Conservation (phyloP, 2,113 vertebrate species). For the Anarrhichthys ocellatus region DNA sequence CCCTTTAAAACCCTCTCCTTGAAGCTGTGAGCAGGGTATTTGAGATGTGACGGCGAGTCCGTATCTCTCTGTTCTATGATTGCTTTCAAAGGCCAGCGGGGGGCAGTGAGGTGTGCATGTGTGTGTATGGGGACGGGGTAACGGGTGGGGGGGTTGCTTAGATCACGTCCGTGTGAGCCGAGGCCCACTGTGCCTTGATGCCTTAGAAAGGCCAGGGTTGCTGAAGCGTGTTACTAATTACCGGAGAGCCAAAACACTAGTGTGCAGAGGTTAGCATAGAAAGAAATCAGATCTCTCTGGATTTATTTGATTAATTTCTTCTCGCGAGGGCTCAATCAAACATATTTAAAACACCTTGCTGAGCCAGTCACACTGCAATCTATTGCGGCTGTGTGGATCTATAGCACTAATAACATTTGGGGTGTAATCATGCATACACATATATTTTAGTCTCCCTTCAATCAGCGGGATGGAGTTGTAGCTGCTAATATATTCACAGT, state of each 20-base stretch:
- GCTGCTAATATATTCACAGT: slow-evolving; percentile 95
- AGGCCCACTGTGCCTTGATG: slow-evolving; percentile 61
- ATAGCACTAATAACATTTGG: slow-evolving; percentile 87
- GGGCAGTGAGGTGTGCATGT: slow-evolving; percentile 1
- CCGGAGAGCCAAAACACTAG: slow-evolving; percentile 58
- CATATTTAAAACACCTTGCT: slow-evolving; percentile 78
- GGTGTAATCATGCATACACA: slow-evolving; percentile 90
- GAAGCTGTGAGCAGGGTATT: slow-evolving; percentile 9
- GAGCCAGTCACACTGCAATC: slow-evolving; percentile 77
- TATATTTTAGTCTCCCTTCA: slow-evolving; percentile 83
- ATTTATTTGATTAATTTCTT: slow-evolving; percentile 50
- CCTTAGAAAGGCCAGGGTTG: slow-evolving; percentile 68
- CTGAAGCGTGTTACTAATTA: slow-evolving; percentile 76
- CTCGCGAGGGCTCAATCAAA: slow-evolving; percentile 72
- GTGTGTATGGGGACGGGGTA: neutral
- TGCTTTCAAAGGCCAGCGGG: slow-evolving; percentile 41
- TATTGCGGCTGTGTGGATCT: slow-evolving; percentile 65
- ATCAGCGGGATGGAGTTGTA: slow-evolving; percentile 90
- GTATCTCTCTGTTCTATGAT: slow-evolving; percentile 10
- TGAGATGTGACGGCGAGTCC: neutral
- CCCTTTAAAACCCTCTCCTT: slow-evolving; percentile 21
- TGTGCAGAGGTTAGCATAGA: slow-evolving; percentile 50
- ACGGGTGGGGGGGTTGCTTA: slow-evolving; percentile 11
- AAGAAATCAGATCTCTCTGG: slow-evolving; percentile 69
- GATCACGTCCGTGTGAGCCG: slow-evolving; percentile 57